Conservation (phyloP, 2,888 invertebrate species). For the Patella depressa region DNA sequence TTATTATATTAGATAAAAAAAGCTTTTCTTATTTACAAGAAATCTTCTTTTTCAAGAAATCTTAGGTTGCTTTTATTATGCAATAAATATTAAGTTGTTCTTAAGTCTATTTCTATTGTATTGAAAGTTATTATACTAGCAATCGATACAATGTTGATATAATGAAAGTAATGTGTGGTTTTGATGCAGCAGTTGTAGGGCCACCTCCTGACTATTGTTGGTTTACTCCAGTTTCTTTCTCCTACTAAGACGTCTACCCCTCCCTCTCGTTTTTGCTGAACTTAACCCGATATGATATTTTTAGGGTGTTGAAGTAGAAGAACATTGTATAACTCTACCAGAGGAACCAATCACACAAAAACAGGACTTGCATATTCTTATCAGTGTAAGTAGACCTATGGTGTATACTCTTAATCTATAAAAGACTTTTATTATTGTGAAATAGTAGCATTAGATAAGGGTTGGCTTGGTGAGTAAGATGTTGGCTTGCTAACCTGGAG, state of each 20-base stretch:
- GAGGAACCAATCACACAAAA: conserved; percentile 46
- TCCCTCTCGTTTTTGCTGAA: neutral
- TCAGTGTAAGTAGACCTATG: conserved; percentile 44
- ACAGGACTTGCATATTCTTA: conserved; percentile 43
- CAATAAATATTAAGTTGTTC: too few species aligned
- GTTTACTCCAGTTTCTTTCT: too few species aligned
- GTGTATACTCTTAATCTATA: neutral
- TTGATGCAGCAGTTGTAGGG: neutral
- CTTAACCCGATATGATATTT: neutral
- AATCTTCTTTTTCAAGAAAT: too few species aligned
- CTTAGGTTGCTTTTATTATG: too few species aligned
- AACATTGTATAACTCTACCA: conserved; percentile 53
- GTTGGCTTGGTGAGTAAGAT: too few species aligned
- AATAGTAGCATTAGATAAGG: too few species aligned
- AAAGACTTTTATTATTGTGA: too few species aligned
- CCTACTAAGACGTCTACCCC: neutral
- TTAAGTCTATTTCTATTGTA: too few species aligned
- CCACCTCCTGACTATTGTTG: neutral
- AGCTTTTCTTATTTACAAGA: neutral
- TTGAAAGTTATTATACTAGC: too few species aligned
- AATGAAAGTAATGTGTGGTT: too few species aligned
- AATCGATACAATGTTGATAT: too few species aligned
- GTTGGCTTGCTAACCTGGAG: too few species aligned
- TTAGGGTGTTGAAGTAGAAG: conserved; percentile 51
- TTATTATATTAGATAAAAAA: neutral